Evolutionary conservation across 2,113 vertebrate species (phyloP), one percentile per base, ranked within the genome.

Genomic region (Aptenodytes forsteri): DNA sequence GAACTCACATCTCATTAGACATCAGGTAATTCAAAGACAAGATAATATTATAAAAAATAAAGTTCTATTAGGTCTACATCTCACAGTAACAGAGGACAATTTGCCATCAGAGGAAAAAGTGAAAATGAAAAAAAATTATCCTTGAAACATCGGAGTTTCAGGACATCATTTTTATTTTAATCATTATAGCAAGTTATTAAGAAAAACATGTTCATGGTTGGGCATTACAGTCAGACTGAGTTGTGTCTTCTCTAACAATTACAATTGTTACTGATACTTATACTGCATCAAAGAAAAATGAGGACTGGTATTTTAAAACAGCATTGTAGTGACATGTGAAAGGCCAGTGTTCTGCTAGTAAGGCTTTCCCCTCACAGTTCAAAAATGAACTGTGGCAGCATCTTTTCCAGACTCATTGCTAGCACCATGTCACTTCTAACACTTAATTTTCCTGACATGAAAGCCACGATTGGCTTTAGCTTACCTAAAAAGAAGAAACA

Each of bases 381-480:
- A 67, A 98, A 94, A 59, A 93, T 98, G 94, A 99, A 98, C 78
- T 97, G 88, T 44, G 56, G 78, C 98, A 99, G 98, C 83, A 99
- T 97, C 93, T 98, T 99, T 96, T 99, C 98, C 97, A 99, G 93
- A 90, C 98, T 98, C 83, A 99, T 95, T 89, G 98, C 98, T 72
- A 99, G 96, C 2, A 97, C 54, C 97, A 98, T 98, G 96, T 99
- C 98, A 32, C 98, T 98, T 98, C 99, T 99, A 93, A 99, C 98
- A 95, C 95, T 97, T 96, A 98, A 91, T 95, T 98, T 99, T 91
- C 98, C 98, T 50, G 98, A 97, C 98, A 99, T 98, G 96, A 99
- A 99, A 61, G 98, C 98, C 97, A 98, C 83, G 8, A 99, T 99
- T 65, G 98, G 98, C 93, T 99, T 99, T 95, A 99, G 91, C 67